Evolutionary conservation across 1,140 invertebrate genomes (phyloP), one percentile per base, ranked within the genome.

Genomic region (Lepidurus packardi): DNA sequence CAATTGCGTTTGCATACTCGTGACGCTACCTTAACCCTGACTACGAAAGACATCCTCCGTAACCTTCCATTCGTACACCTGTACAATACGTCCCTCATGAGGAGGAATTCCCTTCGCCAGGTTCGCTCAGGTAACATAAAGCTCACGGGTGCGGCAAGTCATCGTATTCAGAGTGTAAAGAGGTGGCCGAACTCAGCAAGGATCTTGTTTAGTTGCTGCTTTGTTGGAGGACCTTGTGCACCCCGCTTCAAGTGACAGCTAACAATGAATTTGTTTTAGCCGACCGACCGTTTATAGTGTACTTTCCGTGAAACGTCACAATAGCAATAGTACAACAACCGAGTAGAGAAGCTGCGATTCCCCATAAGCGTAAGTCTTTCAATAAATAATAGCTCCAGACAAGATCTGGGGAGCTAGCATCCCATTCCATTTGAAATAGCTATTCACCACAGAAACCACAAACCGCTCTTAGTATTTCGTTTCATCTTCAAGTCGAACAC

Each of bases 181-280:
- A 65, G 53, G 53, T 65, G 53, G 53, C 53, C 53, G 53, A 65
- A 65, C 53, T 65, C 21, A 21, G 45, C 53, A 65, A 65, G n/a
- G 4, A 21, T 65, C 21, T 65, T 65, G 16, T 65, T 65, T 65
- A 65, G 53, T 65, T 16, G 53, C 2, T 21, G 6, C 53, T 21
- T 65, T 65, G 53, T 65, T 65, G 13, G 53, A n/a, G 53, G 21
- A 65, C 16, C 4, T 16, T 21, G 53, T 65, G 53, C 53, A 65
- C n/a, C 53, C 53, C 34, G 34, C 34, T 34, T 34, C 34, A 3
- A 34, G 34, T 34, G 34, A 4, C 34, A 34, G 34, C 34, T 34
- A 34, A 34, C 34, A 34, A 34, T 34, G 25, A 34, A 34, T 34
- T 34, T 4, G 4, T 34, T 34, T 34, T 34, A 34, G 34, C 34